A percentile compares a stretch with the other conserved stretches of the same genome.
These are phyloP conservation scores for Rhysida immarginata DNA, from an alignment of 1,140 invertebrate species.

Conservation along the genomic window DNA sequence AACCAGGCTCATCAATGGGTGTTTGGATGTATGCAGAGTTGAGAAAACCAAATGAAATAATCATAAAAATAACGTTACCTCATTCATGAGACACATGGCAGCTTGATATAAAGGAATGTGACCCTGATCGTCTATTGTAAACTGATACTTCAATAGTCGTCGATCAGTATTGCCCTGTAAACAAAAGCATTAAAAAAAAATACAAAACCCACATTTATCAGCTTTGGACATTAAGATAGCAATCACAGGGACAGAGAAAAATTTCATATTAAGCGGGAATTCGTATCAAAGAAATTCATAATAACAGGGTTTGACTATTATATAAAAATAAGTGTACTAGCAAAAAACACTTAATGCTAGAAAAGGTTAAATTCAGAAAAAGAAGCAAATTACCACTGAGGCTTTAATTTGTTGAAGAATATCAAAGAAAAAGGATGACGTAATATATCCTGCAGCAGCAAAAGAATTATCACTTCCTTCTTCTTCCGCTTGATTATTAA, in stretches of 20 bases:
- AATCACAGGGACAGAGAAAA: too few relatives aligned
- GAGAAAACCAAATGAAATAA: too few relatives aligned
- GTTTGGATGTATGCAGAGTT: too few relatives aligned
- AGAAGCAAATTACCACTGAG: background rate
- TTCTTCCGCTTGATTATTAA: background rate
- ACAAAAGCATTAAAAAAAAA: background rate
- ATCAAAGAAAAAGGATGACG: constrained; percentile 2
- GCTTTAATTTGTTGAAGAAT: constrained; percentile 3
- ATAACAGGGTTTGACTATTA: too few relatives aligned
- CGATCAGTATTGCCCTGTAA: constrained; percentile 11
- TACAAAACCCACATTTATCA: too few relatives aligned
- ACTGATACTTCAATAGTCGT: constrained; percentile 17
- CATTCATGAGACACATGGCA: constrained; percentile 38
- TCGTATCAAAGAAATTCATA: too few relatives aligned
- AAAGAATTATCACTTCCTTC: background rate
- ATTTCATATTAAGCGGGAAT: too few relatives aligned
- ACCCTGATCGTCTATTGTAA: constrained; percentile 17
- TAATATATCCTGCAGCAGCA: background rate
- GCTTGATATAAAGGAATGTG: constrained; percentile 35
- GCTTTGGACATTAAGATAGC: too few relatives aligned
- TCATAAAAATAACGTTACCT: constrained; percentile 26
- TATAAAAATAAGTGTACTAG: too few relatives aligned
- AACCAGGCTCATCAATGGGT: too few relatives aligned
- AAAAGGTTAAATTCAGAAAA: too few relatives aligned
- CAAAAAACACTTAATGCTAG: too few relatives aligned